Conservation (phyloP, 2,797 vertebrate genomes). For the Synaphobranchus kaupii region DNA sequence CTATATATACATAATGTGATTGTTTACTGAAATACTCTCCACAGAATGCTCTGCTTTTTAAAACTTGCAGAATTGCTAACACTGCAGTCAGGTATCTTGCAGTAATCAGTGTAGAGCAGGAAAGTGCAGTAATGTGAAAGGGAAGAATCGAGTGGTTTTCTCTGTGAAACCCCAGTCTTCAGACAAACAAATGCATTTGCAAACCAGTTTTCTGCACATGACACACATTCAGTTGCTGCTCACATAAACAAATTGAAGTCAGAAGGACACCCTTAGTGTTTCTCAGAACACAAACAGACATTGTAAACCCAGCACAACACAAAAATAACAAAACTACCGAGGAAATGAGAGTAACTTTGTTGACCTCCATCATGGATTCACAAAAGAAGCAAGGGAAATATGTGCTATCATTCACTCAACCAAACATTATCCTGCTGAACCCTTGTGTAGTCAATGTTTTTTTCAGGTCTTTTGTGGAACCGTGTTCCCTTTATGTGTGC, state of each 20-base stretch:
- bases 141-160: not conserved
- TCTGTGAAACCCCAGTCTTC: not conserved
- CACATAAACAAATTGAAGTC: not conserved
- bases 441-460: not conserved
- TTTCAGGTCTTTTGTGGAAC: slow-evolving; percentile 3
- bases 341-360: no score
- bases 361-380: not conserved
- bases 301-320: not conserved
- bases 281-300: not conserved
- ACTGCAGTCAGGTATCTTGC: not conserved
- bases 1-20: not conserved
- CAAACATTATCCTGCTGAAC: not conserved
- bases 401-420: not conserved
- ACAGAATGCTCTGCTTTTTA: not conserved
- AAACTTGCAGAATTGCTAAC: not conserved
- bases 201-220: not conserved
- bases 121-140: not conserved
- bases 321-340: not conserved
- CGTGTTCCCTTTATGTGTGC: not conserved
- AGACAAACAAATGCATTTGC: slow-evolving; percentile 10
- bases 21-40: not conserved
- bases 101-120: not conserved
- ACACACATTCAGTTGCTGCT: not conserved
- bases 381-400: not conserved
- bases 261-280: no score